Evolutionary conservation across 1,140 invertebrate species (phyloP).

Genomic region (Eumeta japonica): DNA sequence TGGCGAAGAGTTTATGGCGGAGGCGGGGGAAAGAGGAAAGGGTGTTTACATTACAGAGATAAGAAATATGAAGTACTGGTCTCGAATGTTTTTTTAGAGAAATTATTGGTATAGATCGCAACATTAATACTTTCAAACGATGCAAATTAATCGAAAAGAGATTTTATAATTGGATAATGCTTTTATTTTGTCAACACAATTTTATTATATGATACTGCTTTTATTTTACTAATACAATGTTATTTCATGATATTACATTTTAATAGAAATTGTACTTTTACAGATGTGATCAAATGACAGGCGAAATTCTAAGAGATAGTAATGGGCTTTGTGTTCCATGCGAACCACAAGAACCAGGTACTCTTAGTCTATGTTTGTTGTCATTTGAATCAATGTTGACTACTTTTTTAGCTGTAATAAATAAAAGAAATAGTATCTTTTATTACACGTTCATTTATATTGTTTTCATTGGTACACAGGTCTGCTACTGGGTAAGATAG

Average conservation of each 20-base stretch:
- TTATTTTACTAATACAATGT: conserved; percentile 5
- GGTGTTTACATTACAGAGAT: too few relatives aligned
- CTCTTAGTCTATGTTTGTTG: too few relatives aligned
- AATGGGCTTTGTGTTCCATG: conserved; percentile 81
- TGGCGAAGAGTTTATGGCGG: too few relatives aligned
- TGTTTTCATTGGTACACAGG: conserved; percentile 21
- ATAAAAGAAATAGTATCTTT: not conserved
- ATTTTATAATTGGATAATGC: too few relatives aligned
- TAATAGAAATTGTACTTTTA: conserved; percentile 17
- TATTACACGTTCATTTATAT: not conserved
- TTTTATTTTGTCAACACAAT: conserved; percentile 5
- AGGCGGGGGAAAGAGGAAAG: too few relatives aligned
- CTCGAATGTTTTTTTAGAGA: too few relatives aligned
- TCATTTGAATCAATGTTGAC: not conserved
- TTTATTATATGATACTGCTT: conserved; percentile 13
- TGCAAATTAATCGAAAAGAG: too few relatives aligned
- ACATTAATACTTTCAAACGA: too few relatives aligned
- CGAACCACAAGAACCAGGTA: conserved; percentile 68
- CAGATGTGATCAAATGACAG: conserved; percentile 77
- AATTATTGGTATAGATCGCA: too few relatives aligned
- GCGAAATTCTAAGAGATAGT: conserved; percentile 71
- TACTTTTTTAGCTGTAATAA: not conserved
- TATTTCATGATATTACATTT: conserved; percentile 10
- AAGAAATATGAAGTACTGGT: too few relatives aligned
- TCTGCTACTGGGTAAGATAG: conserved; percentile 78